phyloP scores from a whole-genome alignment of 2,888 invertebrate species.

The Tetheella fluctuosa region DNA sequence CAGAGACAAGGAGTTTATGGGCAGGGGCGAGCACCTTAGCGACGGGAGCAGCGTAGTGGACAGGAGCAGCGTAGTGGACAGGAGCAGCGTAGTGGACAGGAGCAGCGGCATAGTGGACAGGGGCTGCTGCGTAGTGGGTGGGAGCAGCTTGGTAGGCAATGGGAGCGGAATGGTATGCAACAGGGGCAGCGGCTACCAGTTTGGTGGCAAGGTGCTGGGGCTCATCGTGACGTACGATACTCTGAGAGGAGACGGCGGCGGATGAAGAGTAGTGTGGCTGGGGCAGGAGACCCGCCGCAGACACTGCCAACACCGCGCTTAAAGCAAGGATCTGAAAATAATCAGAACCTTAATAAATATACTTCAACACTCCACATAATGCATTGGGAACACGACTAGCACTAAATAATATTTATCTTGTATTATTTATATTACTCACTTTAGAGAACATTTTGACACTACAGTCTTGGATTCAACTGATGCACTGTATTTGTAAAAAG shows the following conservation, averaged over 20 bases:
- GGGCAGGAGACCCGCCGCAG: conserved; percentile 64
- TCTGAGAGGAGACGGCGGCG: too few relatives aligned
- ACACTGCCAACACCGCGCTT: conserved; percentile 66
- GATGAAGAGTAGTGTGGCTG: conserved; percentile 70
- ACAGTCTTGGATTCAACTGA: too few relatives aligned
- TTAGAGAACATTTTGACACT: too few relatives aligned
- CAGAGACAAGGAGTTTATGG: conserved; percentile 45
- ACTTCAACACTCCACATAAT: too few relatives aligned
- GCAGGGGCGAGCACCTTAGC: conserved; percentile 48
- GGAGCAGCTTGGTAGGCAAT: conserved; percentile 43
- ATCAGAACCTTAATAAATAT: too few relatives aligned
- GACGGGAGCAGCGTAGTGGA: conserved; percentile 52
- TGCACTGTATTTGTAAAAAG: too few relatives aligned
- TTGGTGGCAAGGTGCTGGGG: conserved; percentile 41
- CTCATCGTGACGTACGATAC: conserved; percentile 68
- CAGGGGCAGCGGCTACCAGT: conserved; percentile 42
- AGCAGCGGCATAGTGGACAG: conserved; percentile 34
- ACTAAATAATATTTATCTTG: too few relatives aligned
- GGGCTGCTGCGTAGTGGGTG: conserved; percentile 45
- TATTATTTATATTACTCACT: too few relatives aligned
- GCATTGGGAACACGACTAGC: too few relatives aligned
- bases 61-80: conserved; percentile 41
- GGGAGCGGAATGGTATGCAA: conserved; percentile 31
- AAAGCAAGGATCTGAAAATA: conserved; percentile 58
- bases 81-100: conserved; percentile 42